These are phyloP conservation scores for Archaeoteleia sp. DNA, from an alignment of 2,888 invertebrate species.

Conservation along the genomic window DNA sequence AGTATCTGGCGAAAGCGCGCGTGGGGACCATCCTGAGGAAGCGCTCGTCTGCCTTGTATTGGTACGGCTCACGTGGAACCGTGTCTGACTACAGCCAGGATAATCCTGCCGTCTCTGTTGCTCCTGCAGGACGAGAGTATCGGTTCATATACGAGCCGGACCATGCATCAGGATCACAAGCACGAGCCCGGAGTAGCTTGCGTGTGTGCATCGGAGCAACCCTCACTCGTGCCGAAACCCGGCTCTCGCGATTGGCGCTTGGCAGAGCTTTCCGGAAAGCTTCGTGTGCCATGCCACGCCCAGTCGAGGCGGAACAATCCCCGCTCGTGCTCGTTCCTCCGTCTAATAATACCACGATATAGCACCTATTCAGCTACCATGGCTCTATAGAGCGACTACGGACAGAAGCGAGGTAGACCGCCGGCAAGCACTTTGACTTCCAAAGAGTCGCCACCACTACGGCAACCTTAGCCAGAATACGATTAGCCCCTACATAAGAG, in stretches of 20 bases:
- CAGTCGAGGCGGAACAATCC: constrained; percentile 64
- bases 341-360: constrained; percentile 72
- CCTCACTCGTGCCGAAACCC: constrained; percentile 36
- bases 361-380: constrained; percentile 71
- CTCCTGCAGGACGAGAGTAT: constrained; percentile 11
- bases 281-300: constrained; percentile 61
- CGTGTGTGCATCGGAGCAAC: constrained; percentile 19
- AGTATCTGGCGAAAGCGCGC: constrained; percentile 64
- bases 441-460: constrained; percentile 32
- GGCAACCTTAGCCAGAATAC: constrained; percentile 32
- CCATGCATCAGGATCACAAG: constrained; percentile 46
- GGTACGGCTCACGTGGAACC: constrained; percentile 26
- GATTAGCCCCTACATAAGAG: constrained; percentile 33
- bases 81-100: constrained; percentile 17
- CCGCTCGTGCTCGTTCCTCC: constrained; percentile 56
- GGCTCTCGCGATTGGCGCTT: constrained; percentile 58
- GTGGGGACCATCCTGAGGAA: constrained; percentile 56
- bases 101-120: constrained; percentile 19
- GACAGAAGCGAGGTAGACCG: constrained; percentile 61
- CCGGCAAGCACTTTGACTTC: constrained; percentile 51
- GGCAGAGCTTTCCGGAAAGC: constrained; percentile 61
- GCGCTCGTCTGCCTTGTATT: constrained; percentile 40
- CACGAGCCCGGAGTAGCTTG: constrained; percentile 23
- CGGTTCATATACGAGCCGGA: constrained; percentile 41
- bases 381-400: constrained; percentile 62